Evolutionary conservation across 2,797 vertebrate genomes (phyloP), one percentile per base, ranked within the genome.

Genomic region (Mallotus villosus): DNA sequence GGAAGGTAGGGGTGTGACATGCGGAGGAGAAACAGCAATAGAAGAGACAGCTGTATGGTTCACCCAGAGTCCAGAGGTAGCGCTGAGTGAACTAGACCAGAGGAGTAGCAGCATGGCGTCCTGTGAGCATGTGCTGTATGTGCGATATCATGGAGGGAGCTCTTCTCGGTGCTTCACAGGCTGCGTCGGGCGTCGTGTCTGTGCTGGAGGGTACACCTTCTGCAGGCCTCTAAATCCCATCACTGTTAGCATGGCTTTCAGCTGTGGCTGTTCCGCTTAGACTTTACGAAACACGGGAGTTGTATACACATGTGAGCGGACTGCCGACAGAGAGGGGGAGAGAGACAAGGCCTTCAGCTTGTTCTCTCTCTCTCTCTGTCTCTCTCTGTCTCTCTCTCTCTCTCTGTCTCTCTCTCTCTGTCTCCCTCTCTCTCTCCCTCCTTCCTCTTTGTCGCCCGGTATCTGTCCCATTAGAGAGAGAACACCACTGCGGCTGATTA

Each of bases 401-500:
- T 8, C 8, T 41, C 9, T 21, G 11, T 41, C n/a, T 64, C 34
- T 41, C 17, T 11, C 19, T 21, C 57, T 67, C 75, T 74, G 5
- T 74, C 67, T 70, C 12, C 72, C 67, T 77, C 67, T 72, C 72
- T 74, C 77, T 25, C 32, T 68, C 21, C 74, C 78, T 78, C 58
- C 24, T 80, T 87, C 21, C 70, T 65, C 59, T 57, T 53, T 57
- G 62, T 41, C 25, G 51, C 73, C 49, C 68, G 24, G 67, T 68
- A 27, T 55, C 22, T 84, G 85, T 89, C 84, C 86, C 79, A 78
- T 86, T 85, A 86, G 86, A 86, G 77, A 41, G 75, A 34, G 67
- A 87, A 81, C 72, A 83, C 83, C 82, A 84, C 82, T 76, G 82
- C 85, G 83, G 89, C 87, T 78, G 88, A 91, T 90, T 90, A 90